Base-by-base conservation (phyloP, 2,113 vertebrate species). In the Collichthys lucidus region DNA sequence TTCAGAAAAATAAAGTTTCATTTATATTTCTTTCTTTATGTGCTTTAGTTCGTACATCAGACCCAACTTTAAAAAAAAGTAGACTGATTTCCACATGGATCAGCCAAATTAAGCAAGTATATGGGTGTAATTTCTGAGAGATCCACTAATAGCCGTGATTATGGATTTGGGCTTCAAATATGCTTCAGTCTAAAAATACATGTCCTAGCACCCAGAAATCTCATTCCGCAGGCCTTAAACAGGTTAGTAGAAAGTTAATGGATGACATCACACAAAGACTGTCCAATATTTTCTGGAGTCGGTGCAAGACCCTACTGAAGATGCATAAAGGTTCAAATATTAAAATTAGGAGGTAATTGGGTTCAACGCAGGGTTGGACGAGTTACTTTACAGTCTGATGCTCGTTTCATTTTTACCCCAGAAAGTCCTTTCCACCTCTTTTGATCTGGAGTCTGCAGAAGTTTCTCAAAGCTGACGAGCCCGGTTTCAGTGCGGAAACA, bases 321-420 rank as follows among this genome's bases (percentile, higher is more conserved):
- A 85, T 66, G 80, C 70, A 73, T 77, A 76, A 80, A 88, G 59
- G 89, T 87, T 86, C 73, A 77, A 80, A 82, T 71, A 60, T 53
- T 78, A 76, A 92, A 89, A 89, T 84, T 75, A 83, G 76, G 71
- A 77, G 40, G 75, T 90, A 92, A 91, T 88, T 86, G 88, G 86
- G 88, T 90, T 90, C 77, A 88, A 84, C 69, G 19, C 7, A 2
- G 84, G 70, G 77, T 74, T 81, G 62, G 53, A 77, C 42, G 83
- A 86, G 80, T 82, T 81, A 81, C 86, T 87, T 85, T 65, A 46
- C 77, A 31, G 61, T 82, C 74, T 82, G 83, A 87, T 24, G 79
- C 86, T 65, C 0, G 14, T 85, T 89, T 82, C 53, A 55, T 73
- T 84, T 71, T 78, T 72, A 26, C 20, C 86, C 83, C 82, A 71